Percentiles rank a stretch among this genome's conserved stretches.
These are phyloP conservation scores for Heliothis virescens DNA, from an alignment of 1,140 invertebrate genomes.

Conservation along the genomic window DNA sequence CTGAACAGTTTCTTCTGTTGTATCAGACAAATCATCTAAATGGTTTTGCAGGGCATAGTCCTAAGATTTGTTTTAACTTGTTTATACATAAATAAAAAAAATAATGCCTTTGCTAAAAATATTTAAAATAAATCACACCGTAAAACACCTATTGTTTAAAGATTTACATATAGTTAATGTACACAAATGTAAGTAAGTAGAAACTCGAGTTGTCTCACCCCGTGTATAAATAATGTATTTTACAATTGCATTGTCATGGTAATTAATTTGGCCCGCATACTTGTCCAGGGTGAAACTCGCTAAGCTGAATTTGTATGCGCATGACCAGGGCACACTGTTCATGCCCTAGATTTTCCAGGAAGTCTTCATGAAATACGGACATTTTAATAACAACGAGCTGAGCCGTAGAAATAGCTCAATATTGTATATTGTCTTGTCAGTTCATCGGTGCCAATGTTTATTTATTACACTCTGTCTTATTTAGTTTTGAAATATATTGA, in stretches of 20 bases:
- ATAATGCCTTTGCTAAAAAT: neutral
- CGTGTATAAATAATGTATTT: conserved; percentile 78
- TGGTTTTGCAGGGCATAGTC: too few species aligned
- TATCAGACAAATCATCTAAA: too few species aligned
- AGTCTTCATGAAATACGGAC: conserved; percentile 48
- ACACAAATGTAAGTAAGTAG: conserved; percentile 61
- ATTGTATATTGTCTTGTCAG: conserved; percentile 36
- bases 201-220: conserved; percentile 59
- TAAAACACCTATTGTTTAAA: conserved; percentile 13
- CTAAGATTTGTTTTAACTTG: too few species aligned
- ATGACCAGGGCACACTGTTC: conserved; percentile 51
- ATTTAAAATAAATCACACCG: neutral
- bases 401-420: conserved; percentile 18
- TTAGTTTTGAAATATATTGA: neutral
- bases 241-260: conserved; percentile 74
- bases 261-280: conserved; percentile 75
- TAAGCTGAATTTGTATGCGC: conserved; percentile 61
- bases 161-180: conserved; percentile 48
- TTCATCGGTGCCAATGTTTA: conserved; percentile 6
- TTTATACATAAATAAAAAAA: too few species aligned
- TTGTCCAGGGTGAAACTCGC: conserved; percentile 63
- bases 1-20: too few species aligned
- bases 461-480: neutral
- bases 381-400: conserved; percentile 55
- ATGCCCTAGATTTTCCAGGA: conserved; percentile 57